These are phyloP conservation scores for Hypsopygia costalis DNA, from an alignment of 2,888 invertebrate species.

Conservation along the genomic window DNA sequence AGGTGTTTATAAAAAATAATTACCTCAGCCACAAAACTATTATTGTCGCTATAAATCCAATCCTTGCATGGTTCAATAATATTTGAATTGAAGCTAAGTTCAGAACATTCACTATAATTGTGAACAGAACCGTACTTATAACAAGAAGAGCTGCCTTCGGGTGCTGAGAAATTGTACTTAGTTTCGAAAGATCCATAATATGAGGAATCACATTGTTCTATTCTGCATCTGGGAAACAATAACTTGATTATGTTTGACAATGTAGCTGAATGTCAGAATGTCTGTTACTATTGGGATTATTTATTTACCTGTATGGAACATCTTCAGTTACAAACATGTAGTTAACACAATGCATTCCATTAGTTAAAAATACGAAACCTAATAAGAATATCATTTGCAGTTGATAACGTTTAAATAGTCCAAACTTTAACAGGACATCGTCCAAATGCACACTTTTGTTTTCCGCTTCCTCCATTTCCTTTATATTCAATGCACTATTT, in stretches of 20 bases:
- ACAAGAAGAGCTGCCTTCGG: conserved; percentile 24
- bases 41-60: conserved; percentile 27
- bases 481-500: too few relatives aligned
- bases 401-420: conserved; percentile 25
- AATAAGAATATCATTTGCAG: conserved; percentile 23
- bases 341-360: conserved; percentile 31
- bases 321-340: conserved; percentile 30
- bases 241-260: too few relatives aligned
- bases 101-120: conserved; percentile 20
- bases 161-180: conserved; percentile 28
- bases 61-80: conserved; percentile 23
- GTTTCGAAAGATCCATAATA: conserved; percentile 14
- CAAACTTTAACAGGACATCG: conserved; percentile 27
- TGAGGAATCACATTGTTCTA: conserved; percentile 25
- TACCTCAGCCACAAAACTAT: conserved; percentile 15
- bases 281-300: too few relatives aligned
- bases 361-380: conserved; percentile 29
- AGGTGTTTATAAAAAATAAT: too few relatives aligned
- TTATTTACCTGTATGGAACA: conserved; percentile 24
- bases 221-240: conserved; percentile 27
- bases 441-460: conserved; percentile 25
- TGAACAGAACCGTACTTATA: conserved; percentile 20
- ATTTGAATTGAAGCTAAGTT: conserved; percentile 21
- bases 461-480: conserved; percentile 15
- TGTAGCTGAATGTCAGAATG: too few relatives aligned